phyloP scores from a whole-genome alignment of 2,113 vertebrate genomes.

The Corythoichthys haematopterus region DNA sequence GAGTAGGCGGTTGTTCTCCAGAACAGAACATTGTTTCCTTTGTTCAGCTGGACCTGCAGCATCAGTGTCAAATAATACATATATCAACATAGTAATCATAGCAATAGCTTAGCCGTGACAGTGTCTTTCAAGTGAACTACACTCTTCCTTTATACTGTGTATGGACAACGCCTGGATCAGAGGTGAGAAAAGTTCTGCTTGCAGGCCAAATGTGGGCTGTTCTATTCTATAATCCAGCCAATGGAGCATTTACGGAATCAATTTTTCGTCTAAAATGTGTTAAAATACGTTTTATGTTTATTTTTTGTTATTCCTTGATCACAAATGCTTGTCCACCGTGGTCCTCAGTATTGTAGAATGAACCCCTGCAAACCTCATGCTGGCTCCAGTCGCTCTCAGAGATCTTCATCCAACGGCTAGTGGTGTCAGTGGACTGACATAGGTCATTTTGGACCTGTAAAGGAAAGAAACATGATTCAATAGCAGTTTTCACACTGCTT shows the following conservation, averaged over 20 bases:
- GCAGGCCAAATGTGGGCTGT: no score
- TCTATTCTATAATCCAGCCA: not conserved
- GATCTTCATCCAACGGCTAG: slow-evolving; percentile 81
- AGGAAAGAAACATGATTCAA: not conserved
- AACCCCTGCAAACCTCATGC: slow-evolving; percentile 71
- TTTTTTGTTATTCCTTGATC: no score
- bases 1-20: slow-evolving; percentile 85
- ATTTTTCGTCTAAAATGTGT: no score
- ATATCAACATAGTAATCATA: not conserved
- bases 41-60: slow-evolving; percentile 77
- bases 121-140: not conserved
- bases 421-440: slow-evolving; percentile 83
- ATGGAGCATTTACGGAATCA: no score
- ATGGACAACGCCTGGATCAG: not conserved
- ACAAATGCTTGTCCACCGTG: not conserved
- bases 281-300: no score
- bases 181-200: no score
- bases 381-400: slow-evolving; percentile 82
- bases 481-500: not conserved
- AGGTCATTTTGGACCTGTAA: slow-evolving; percentile 91
- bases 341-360: not conserved
- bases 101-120: not conserved
- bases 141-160: not conserved
- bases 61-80: not conserved
- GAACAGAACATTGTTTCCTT: slow-evolving; percentile 88